Base-by-base conservation (phyloP, 2,888 invertebrate genomes). In the Diarsia brunnea region DNA sequence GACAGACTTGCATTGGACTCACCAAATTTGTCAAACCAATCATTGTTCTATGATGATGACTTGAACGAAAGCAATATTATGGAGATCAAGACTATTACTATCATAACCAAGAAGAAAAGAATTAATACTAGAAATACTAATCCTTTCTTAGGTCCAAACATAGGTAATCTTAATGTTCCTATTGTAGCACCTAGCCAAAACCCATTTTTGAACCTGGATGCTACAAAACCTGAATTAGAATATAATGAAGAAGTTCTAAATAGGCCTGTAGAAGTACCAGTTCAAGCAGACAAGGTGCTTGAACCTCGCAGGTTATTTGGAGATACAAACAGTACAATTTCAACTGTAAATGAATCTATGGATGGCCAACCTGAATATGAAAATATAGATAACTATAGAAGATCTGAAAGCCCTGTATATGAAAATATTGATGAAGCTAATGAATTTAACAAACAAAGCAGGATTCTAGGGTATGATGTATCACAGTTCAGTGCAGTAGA, bases 61-160 rank as follows among this genome's bases (percentile, higher is more conserved):
- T 90, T 97, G 63, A 97, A 97, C 83, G 97, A 97, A 89, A 97
- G 97, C 75, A 97, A 97, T 79, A 97, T 97, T 38, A 97, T 97
- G 97, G 97, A 97, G 84, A 96, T 97, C 4, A 97, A 97, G 92
- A 96, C 96, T 1, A 96, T 97, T 4, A 96, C 96, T 64, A 95
- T 96, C 19, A 94, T 96, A 27, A 96, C 96, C 0, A 96, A 95
- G 77, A 96, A 95, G 87, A 95, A 95, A 82, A 84, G 91, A 27
- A 81, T 94, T 4, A 88, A 88, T 73, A 94, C 91, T 66, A 94
- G 89, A 75, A 95, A 89, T 79, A 97, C 97, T 0, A 97, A 97
- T 85, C 97, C 97, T 27, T 97, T 97, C 82, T 84, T 97, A 58
- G 94, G 95, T 84, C 93, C 94, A 1, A 93, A 93, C 82, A 78